Evolutionary conservation across 2,797 vertebrate genomes (phyloP).

Genomic region (Selene dorsalis): DNA sequence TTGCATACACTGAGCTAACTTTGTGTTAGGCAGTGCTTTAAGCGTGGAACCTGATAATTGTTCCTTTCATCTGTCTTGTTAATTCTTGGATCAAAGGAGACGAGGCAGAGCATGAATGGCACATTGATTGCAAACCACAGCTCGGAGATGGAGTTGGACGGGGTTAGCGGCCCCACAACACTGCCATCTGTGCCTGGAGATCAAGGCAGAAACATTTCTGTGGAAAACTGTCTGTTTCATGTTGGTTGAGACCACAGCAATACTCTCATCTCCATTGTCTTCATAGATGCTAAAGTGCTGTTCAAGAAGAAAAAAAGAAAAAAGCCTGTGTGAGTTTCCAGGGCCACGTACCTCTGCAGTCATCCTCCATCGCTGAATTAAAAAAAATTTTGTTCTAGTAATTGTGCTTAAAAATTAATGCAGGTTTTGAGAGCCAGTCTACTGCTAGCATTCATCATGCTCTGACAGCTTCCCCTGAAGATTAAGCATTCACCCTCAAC

Average conservation of each 20-base stretch:
- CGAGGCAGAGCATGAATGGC: slow-evolving; percentile 62
- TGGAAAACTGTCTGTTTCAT: slow-evolving; percentile 8
- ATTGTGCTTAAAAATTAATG: slow-evolving; percentile 81
- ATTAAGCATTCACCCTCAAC: slow-evolving; percentile 75
- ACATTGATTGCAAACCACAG: slow-evolving; percentile 60
- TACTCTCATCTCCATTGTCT: background rate
- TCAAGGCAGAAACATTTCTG: slow-evolving; percentile 40
- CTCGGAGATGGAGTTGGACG: slow-evolving; percentile 37
- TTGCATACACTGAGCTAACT: slow-evolving; percentile 56
- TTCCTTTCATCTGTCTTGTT: slow-evolving; percentile 70
- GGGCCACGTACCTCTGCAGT: slow-evolving; percentile 44
- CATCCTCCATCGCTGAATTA: slow-evolving; percentile 57
- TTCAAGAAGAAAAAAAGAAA: background rate
- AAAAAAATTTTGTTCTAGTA: slow-evolving; percentile 61
- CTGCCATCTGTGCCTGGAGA: slow-evolving; percentile 51
- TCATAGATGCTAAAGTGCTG: slow-evolving; percentile 15
- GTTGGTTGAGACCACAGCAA: slow-evolving; percentile 15
- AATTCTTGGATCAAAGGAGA: slow-evolving; percentile 72
- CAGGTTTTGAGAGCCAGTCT: slow-evolving; percentile 75
- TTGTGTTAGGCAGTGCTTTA: slow-evolving; percentile 57
- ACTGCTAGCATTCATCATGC: slow-evolving; percentile 78
- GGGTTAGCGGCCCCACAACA: slow-evolving; percentile 45
- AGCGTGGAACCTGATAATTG: slow-evolving; percentile 71
- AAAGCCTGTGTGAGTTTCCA: slow-evolving; percentile 5
- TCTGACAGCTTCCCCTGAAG: slow-evolving; percentile 79